Evolutionary conservation across 2,113 vertebrate genomes (phyloP).

Genomic region (Tenrec ecaudatus): DNA sequence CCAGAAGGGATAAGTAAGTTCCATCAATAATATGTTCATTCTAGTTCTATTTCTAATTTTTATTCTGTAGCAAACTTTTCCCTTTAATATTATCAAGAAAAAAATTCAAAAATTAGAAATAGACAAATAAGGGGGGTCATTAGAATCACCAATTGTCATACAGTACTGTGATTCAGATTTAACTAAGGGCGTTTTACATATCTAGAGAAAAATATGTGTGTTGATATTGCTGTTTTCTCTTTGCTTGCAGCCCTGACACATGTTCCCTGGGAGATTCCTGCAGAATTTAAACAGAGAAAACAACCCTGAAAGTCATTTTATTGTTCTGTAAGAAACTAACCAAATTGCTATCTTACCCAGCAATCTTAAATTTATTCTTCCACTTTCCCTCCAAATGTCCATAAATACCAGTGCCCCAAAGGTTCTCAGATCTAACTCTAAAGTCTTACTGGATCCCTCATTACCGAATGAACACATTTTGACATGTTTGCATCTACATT

Average conservation of each 20-base stretch:
- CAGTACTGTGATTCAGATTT: background rate
- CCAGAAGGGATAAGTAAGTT: background rate
- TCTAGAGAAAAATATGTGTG: background rate
- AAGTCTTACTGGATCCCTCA: background rate
- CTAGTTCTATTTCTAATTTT: background rate
- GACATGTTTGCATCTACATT: background rate
- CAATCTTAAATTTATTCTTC: slow-evolving; percentile 8
- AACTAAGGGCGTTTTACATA: background rate
- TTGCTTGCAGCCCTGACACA: background rate
- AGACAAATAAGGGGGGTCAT: background rate
- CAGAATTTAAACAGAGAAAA: background rate
- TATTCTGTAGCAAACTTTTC: background rate
- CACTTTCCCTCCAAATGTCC: background rate
- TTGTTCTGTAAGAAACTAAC: background rate
- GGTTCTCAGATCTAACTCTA: background rate
- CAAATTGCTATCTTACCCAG: slow-evolving; percentile 2
- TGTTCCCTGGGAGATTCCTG: background rate
- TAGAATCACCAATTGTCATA: background rate
- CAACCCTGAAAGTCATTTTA: background rate
- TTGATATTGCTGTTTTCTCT: background rate
- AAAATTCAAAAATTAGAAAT: background rate
- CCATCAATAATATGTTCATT: background rate
- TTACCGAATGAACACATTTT: background rate
- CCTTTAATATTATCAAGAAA: background rate
- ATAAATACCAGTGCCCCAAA: background rate